These are phyloP conservation scores for Oenanthe oenanthe DNA, from an alignment of 2,113 vertebrate genomes.

Conservation along the genomic window DNA sequence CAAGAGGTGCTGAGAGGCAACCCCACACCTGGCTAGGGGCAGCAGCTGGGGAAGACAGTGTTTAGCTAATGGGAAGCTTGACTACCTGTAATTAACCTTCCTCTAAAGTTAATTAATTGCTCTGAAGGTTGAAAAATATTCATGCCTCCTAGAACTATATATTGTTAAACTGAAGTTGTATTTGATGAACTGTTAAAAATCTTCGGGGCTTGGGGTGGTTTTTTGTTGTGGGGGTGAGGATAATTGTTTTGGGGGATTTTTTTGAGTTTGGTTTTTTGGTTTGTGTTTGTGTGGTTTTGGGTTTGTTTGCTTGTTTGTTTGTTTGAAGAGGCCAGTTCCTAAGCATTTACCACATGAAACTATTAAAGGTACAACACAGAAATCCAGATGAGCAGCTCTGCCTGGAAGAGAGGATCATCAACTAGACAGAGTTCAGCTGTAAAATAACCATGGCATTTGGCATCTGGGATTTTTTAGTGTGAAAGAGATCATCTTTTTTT, in stretches of 20 bases:
- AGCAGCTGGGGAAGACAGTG: neutral
- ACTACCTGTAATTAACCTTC: neutral
- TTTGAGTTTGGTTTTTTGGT: neutral
- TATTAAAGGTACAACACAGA: neutral
- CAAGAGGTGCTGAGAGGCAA: neutral
- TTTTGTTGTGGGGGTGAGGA: neutral
- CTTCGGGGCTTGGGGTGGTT: neutral
- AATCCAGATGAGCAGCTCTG: neutral
- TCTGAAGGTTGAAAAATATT: neutral
- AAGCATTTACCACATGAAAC: neutral
- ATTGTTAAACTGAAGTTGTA: neutral
- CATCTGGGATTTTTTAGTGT: neutral
- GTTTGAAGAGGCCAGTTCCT: neutral
- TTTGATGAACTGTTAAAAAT: neutral
- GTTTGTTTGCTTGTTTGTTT: too few species aligned
- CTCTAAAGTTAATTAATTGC: neutral
- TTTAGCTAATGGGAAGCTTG: neutral
- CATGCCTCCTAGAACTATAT: neutral
- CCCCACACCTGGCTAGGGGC: rapidly evolving
- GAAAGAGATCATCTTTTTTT: neutral
- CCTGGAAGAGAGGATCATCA: neutral
- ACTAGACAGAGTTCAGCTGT: neutral
- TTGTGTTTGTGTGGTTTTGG: neutral
- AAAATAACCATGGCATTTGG: neutral
- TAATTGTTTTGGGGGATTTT: neutral